A percentile compares a stretch with the other conserved stretches of the same genome.
Evolutionary conservation across 2,888 invertebrate species (phyloP).

Genomic region (Orthosia gracilis): DNA sequence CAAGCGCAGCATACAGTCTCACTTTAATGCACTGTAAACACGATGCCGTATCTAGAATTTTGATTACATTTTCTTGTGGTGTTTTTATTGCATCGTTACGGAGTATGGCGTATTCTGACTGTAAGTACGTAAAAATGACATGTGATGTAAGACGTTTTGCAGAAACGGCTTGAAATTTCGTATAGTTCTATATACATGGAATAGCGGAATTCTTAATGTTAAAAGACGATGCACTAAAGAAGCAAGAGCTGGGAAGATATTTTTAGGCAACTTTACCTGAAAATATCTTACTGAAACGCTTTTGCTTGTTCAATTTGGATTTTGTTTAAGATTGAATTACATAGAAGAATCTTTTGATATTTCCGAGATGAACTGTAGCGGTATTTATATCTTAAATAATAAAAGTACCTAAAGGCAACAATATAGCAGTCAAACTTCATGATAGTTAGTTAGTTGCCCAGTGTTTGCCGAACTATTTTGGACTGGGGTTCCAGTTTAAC

Average conservation of each 20-base stretch:
- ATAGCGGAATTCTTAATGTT: neutral
- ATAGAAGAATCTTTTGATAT: neutral
- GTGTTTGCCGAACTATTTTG: no score
- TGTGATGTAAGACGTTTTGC: neutral
- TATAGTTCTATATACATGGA: neutral
- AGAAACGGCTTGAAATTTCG: neutral
- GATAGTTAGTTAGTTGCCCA: neutral
- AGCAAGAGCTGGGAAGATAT: neutral
- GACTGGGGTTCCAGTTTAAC: no score
- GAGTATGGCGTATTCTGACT: neutral
- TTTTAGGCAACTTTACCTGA: neutral
- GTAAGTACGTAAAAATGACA: neutral
- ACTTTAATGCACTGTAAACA: conserved; percentile 69
- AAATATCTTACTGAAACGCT: no score
- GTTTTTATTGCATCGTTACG: conserved; percentile 34
- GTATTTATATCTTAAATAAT: neutral
- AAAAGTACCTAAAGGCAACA: neutral
- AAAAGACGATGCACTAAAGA: neutral
- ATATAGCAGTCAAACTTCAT: neutral
- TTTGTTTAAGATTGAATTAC: neutral
- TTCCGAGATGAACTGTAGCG: neutral
- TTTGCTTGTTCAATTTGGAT: no score
- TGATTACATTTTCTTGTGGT: conserved; percentile 61
- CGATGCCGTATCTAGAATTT: conserved; percentile 60
- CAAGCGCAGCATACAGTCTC: conserved; percentile 57